A percentile compares a stretch with the other conserved stretches of the same genome.
Conservation (phyloP, 2,113 vertebrate genomes). For the Ictidomys tridecemlineatus region DNA sequence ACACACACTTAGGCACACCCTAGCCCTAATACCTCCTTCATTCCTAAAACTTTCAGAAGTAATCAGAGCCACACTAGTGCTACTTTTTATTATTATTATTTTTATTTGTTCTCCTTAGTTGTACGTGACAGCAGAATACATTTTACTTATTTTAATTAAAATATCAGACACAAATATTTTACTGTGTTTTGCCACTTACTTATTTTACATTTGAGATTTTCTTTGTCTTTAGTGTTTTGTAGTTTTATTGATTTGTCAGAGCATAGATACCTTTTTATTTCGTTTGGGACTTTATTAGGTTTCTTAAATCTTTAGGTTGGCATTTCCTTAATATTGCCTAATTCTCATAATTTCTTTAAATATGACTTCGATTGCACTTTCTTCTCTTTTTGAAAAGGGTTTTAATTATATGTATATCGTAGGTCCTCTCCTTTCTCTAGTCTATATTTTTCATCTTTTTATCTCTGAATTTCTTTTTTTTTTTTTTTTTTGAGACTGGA, state of each 20-base stretch:
- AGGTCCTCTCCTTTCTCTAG: background rate
- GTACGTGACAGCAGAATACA: no score
- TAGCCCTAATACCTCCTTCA: background rate
- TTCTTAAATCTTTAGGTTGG: background rate
- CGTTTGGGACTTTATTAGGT: conserved; percentile 13
- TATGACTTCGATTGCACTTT: background rate
- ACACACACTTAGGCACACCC: background rate
- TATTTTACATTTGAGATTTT: conserved; percentile 31
- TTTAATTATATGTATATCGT: background rate
- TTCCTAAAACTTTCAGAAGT: background rate
- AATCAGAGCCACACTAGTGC: background rate
- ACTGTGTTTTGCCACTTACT: conserved; percentile 11
- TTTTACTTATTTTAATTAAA: background rate
- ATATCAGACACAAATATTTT: background rate
- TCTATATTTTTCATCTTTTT: background rate
- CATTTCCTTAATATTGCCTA: conserved; percentile 11
- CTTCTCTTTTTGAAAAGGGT: background rate
- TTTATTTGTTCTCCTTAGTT: no score
- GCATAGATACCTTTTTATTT: conserved; percentile 23
- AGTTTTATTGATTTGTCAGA: conserved; percentile 21
- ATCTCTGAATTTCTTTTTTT: background rate
- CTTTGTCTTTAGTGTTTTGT: conserved; percentile 18
- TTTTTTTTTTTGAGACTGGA: no score
- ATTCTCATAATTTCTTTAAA: conserved; percentile 43
- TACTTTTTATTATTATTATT: no score